Evolutionary conservation across 2,113 vertebrate genomes (phyloP), one percentile per base, ranked within the genome.

Genomic region (Blennius ocellaris): DNA sequence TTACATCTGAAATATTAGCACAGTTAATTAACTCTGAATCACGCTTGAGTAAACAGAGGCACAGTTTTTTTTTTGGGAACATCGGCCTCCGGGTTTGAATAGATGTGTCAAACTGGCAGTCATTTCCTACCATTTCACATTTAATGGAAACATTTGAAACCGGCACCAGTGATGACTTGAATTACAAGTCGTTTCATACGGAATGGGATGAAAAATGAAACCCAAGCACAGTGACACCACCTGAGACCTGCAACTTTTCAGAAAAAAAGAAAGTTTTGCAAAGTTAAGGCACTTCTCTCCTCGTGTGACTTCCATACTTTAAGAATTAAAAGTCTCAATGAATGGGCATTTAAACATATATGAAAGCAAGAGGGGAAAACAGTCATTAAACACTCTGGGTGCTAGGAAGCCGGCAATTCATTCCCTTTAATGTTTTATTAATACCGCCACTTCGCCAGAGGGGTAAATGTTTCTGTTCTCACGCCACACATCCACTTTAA

Each of bases 341-440:
- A 81, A 59, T 30, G 17, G 50, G 64, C 62, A 47, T 77, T 77
- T 66, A 68, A 75, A 80, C 61, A 75, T 57, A 54, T 68, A 44
- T 51, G 15, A 74, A 65, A 59, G 55, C 67, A 39, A 59, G 57
- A 5, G 39, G 64, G 40, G 68, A 74, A 85, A 78, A 84, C 73
- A 78, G 43, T 70, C 76, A 88, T 86, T 86, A 86, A 83, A 82
- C 60, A 67, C 36, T 67, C 57, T 30, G 73, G 37, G 45, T 82
- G 76, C 63, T 65, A 45, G 78, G 78, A 82, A 82, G 73, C 69
- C 40, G 68, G 69, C 56, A 58, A 86, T 78, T 79, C 81, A 85
- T 86, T 89, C 87, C 38, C 40, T 79, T 61, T 92, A 92, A 93
- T 93, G 89, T 89, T 92, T 92, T 91, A 93, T 92, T 92, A 93